Conservation (phyloP, 2,113 vertebrate genomes). For the Pogona vitticeps region DNA sequence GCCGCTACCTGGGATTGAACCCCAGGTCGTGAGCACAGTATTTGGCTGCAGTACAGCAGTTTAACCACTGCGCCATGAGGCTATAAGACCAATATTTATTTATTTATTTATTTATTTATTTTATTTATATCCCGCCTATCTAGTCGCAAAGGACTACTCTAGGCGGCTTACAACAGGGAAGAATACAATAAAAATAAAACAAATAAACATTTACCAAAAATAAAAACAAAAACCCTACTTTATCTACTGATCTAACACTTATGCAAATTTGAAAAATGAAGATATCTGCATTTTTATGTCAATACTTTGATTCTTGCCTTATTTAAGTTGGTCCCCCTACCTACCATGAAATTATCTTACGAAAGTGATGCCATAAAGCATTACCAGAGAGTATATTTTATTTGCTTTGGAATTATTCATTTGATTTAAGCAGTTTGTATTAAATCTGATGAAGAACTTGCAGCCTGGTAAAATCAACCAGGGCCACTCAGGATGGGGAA, state of each 20-base stretch:
- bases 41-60: too few species aligned
- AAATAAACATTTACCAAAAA: not conserved
- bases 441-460: not conserved
- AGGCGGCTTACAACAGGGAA: too few species aligned
- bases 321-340: not conserved
- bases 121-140: too few species aligned
- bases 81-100: too few species aligned
- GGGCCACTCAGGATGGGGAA: not conserved
- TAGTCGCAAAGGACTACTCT: too few species aligned
- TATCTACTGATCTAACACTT: not conserved
- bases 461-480: not conserved
- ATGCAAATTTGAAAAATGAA: not conserved
- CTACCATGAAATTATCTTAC: not conserved
- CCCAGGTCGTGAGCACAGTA: too few species aligned
- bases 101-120: too few species aligned
- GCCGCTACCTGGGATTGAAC: too few species aligned
- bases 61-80: too few species aligned
- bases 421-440: slow-evolving; percentile 4
- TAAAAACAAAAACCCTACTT: not conserved
- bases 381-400: not conserved
- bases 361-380: slow-evolving; percentile 1
- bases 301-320: not conserved
- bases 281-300: not conserved
- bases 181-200: too few species aligned
- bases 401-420: slow-evolving; percentile 20